Percentiles rank a stretch among this genome's conserved stretches.
Conservation (phyloP, 1,140 invertebrate genomes). For the Cyrtorhinus lividipennis region DNA sequence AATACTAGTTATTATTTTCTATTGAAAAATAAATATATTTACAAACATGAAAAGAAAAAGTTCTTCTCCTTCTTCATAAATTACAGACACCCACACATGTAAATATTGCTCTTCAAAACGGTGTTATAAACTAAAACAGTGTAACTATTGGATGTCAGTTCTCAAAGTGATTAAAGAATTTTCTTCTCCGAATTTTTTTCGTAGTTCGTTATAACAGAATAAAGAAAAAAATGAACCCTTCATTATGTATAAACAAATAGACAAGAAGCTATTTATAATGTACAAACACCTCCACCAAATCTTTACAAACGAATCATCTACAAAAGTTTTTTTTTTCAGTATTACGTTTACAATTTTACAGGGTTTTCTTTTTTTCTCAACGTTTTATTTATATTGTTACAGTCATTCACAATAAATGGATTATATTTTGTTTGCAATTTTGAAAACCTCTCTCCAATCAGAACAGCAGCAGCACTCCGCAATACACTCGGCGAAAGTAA, state of each 20-base stretch:
- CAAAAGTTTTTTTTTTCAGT: conserved; percentile 14
- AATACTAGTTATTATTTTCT: conserved; percentile 3
- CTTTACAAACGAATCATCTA: conserved; percentile 21
- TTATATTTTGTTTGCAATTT: too few species aligned
- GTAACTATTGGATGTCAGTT: background rate
- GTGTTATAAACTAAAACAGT: conserved; percentile 14
- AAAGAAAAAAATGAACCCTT: conserved; percentile 13
- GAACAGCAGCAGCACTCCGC: too few species aligned
- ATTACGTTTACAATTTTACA: conserved; percentile 18
- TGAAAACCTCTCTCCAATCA: too few species aligned
- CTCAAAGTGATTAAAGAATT: background rate
- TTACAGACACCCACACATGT: conserved; percentile 17
- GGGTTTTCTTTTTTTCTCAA: conserved; percentile 10
- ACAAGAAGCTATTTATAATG: conserved; percentile 18
- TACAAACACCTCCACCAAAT: conserved; percentile 20
- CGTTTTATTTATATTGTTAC: too few species aligned
- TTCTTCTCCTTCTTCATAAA: conserved; percentile 9
- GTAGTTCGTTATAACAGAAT: background rate
- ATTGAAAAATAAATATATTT: conserved; percentile 20
- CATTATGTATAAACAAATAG: conserved; percentile 12
- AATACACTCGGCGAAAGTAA: too few species aligned
- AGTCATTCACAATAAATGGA: too few species aligned
- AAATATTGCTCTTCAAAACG: conserved; percentile 20
- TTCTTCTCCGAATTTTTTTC: background rate
- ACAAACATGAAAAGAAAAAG: conserved; percentile 18